Evolutionary conservation across 1,140 invertebrate genomes (phyloP).

Genomic region (Pinna nobilis): DNA sequence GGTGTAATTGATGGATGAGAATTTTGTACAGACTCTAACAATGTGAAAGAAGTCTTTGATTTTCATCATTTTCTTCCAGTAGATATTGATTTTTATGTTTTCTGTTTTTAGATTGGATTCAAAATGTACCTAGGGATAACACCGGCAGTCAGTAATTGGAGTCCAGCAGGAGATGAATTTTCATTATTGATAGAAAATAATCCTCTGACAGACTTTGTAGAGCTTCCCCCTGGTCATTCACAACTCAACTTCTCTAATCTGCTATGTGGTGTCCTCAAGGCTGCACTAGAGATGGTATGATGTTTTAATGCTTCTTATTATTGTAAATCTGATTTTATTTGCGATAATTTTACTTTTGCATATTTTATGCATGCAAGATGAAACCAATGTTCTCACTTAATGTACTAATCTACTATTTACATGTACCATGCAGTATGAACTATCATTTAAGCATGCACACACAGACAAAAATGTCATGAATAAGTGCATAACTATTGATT

Average conservation of each 20-base stretch:
- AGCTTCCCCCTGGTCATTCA: conserved; percentile 91
- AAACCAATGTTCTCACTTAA: too few relatives aligned
- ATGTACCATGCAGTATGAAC: too few relatives aligned
- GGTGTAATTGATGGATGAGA: too few relatives aligned
- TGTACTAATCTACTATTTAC: too few relatives aligned
- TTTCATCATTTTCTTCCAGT: background rate
- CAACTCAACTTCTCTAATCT: conserved; percentile 96
- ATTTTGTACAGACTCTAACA: too few relatives aligned
- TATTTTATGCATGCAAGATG: too few relatives aligned
- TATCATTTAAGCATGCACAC: too few relatives aligned
- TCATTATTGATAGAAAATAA: conserved; percentile 96
- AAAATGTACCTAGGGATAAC: conserved; percentile 94
- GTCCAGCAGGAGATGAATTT: conserved; percentile 95
- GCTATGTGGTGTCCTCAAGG: conserved; percentile 88
- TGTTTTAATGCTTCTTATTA: background rate
- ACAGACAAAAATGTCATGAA: background rate
- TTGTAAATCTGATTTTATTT: too few relatives aligned
- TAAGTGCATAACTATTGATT: too few relatives aligned
- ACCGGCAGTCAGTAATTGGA: conserved; percentile 95
- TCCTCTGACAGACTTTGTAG: conserved; percentile 98
- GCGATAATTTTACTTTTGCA: too few relatives aligned
- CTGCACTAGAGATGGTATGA: conserved; percentile 97
- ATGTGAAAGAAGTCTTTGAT: background rate
- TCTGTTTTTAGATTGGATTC: conserved; percentile 80
- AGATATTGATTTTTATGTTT: background rate